A percentile compares a stretch with the other conserved stretches of the same genome.
Evolutionary conservation across 2,888 invertebrate species (phyloP).

Genomic region (Drosophila subsilvestris): DNA sequence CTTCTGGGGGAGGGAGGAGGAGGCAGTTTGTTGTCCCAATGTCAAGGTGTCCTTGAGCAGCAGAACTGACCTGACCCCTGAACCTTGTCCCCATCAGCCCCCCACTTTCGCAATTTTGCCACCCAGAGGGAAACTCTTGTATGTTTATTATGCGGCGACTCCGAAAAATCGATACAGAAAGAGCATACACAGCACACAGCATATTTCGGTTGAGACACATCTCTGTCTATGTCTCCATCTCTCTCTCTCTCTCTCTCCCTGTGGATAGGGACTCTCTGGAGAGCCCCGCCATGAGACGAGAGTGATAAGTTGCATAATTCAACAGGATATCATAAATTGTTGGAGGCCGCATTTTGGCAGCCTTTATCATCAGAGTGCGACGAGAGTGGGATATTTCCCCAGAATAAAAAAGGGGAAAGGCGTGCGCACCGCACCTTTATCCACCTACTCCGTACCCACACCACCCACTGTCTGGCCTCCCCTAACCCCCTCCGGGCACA

Average conservation of each 20-base stretch:
- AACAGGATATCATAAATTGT: conserved; percentile 73
- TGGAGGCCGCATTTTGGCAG: conserved; percentile 38
- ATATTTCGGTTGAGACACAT: conserved; percentile 19
- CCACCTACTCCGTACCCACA: not conserved
- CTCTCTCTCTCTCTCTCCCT: not conserved
- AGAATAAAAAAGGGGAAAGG: not conserved
- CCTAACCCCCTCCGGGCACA: not conserved
- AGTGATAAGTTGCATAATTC: conserved; percentile 77
- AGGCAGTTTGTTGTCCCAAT: conserved; percentile 30
- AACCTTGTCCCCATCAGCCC: conserved; percentile 23
- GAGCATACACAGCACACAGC: conserved; percentile 37
- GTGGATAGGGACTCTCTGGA: conserved; percentile 16
- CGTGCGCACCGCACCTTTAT: conserved; percentile 13
- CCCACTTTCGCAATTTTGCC: conserved; percentile 1
- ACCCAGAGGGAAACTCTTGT: conserved; percentile 2
- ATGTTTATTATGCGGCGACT: conserved; percentile 31
- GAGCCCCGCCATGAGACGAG: conserved; percentile 25
- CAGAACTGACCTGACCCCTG: conserved; percentile 57
- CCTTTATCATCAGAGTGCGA: conserved; percentile 46
- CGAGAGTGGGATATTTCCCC: not conserved
- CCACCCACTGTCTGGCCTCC: not conserved
- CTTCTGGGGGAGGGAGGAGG: not conserved
- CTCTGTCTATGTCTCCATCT: not conserved
- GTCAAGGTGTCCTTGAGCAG: conserved; percentile 69
- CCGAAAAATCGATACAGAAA: conserved; percentile 61